phyloP scores from a whole-genome alignment of 2,888 invertebrate genomes.

The Drosophila prolongata region DNA sequence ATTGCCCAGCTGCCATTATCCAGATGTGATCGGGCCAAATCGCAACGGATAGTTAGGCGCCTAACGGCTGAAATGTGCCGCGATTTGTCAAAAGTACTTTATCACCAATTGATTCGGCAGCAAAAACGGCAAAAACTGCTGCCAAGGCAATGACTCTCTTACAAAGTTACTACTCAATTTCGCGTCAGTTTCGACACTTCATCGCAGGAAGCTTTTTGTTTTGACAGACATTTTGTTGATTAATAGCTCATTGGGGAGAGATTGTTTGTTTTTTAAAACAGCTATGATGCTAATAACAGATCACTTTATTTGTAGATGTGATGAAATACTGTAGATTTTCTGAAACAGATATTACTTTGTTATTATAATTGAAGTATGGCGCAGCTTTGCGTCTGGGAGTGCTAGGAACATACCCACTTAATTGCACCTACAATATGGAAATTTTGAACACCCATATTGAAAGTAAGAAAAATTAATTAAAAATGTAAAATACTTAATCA shows the following conservation, averaged over 20 bases:
- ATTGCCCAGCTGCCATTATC: conserved; percentile 50
- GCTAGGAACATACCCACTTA: neutral
- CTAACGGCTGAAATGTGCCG: conserved; percentile 8
- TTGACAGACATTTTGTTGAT: conserved; percentile 22
- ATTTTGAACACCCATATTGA: neutral
- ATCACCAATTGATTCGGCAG: neutral
- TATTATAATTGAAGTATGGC: neutral
- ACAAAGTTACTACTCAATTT: neutral
- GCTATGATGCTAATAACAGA: neutral
- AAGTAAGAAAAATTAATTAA: neutral
- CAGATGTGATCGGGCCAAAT: conserved; percentile 44
- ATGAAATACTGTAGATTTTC: neutral
- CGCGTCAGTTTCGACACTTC: neutral
- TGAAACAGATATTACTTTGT: neutral
- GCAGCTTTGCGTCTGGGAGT: neutral
- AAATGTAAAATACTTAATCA: neutral
- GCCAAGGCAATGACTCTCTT: neutral
- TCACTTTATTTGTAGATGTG: neutral
- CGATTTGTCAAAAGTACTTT: conserved; percentile 4
- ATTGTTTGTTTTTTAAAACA: neutral
- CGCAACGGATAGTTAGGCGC: conserved; percentile 13
- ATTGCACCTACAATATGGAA: neutral
- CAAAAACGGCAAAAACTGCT: conserved; percentile 9
- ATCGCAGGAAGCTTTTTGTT: conserved; percentile 1
- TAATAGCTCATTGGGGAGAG: neutral